These are phyloP conservation scores for Thalassoma bifasciatum DNA, from an alignment of 2,113 vertebrate species.

Conservation along the genomic window DNA sequence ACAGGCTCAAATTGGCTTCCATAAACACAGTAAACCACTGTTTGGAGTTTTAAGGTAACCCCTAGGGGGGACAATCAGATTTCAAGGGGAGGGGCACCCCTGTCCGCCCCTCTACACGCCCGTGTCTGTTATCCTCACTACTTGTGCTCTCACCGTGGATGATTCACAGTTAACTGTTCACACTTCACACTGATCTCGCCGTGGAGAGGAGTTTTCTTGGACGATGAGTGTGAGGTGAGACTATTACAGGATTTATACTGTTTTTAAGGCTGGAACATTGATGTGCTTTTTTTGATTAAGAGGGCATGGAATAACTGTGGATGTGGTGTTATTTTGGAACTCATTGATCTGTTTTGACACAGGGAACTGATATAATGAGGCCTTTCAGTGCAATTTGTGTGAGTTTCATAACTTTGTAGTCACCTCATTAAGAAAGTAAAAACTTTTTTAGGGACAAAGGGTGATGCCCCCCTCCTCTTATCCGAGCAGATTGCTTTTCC, in stretches of 20 bases:
- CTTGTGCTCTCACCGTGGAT: not conserved
- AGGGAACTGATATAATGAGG: not conserved
- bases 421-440: slow-evolving; percentile 23
- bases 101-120: no score
- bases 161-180: not conserved
- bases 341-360: slow-evolving; percentile 35
- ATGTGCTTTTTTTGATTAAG: slow-evolving; percentile 41
- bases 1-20: no score
- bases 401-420: not conserved
- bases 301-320: slow-evolving; percentile 9
- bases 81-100: no score
- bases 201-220: not conserved
- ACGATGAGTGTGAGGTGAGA: slow-evolving; percentile 31
- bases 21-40: no score
- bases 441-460: slow-evolving; percentile 2
- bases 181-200: slow-evolving; percentile 8
- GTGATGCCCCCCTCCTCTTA: not conserved
- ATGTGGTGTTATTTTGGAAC: slow-evolving; percentile 20
- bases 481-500: not conserved
- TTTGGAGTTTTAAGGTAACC: no score
- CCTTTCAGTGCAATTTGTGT: slow-evolving; percentile 3
- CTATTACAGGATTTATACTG: slow-evolving; percentile 32
- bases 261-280: slow-evolving; percentile 26
- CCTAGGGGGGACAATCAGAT: no score
- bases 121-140: no score